These are phyloP conservation scores for Neotragus pygmaeus DNA, from an alignment of 2,113 vertebrate species.

Conservation along the genomic window DNA sequence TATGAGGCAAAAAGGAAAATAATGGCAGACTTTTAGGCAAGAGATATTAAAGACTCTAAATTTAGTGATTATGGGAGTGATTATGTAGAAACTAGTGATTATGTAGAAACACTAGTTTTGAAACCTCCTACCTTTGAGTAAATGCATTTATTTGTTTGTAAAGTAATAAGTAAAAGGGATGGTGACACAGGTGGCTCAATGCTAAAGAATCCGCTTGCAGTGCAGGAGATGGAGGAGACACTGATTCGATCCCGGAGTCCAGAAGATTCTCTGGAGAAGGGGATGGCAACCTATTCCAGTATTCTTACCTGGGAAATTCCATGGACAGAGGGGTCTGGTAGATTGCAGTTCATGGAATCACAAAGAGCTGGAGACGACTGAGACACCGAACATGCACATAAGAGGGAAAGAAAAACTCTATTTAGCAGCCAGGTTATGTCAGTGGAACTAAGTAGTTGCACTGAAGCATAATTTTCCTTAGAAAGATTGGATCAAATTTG, in stretches of 20 bases:
- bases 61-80: not conserved
- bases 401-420: not conserved
- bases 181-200: not conserved
- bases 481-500: not conserved
- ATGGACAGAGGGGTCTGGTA: not conserved
- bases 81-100: no score
- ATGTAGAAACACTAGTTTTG: not conserved
- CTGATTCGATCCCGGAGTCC: rapidly evolving
- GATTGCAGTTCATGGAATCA: not conserved
- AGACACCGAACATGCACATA: not conserved
- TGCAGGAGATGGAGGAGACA: not conserved
- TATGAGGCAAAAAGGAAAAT: not conserved
- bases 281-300: not conserved
- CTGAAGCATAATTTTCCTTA: not conserved
- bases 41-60: not conserved
- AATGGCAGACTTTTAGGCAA: not conserved
- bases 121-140: not conserved
- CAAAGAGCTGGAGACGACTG: not conserved
- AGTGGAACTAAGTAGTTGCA: not conserved
- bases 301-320: not conserved
- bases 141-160: not conserved
- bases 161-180: not conserved
- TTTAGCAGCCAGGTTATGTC: not conserved
- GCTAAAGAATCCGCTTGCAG: not conserved
- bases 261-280: not conserved